Evolutionary conservation across 2,888 invertebrate species (phyloP).

Genomic region (Ommatoiulus sabulosus): DNA sequence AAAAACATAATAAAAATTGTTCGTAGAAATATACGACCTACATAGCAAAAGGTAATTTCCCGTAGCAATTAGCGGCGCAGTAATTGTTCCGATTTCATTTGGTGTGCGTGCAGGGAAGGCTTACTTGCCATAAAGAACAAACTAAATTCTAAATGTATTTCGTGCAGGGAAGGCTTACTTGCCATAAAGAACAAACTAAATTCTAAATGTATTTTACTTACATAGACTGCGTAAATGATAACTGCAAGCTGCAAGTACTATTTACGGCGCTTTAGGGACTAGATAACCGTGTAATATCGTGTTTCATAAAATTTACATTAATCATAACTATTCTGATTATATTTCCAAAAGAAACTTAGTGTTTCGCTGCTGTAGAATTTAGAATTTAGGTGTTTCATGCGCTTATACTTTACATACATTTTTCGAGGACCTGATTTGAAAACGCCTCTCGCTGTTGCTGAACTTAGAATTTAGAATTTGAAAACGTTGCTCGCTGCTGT

Average conservation of each 20-base stretch:
- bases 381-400: too few species aligned
- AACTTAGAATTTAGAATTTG: too few species aligned
- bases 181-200: conserved; percentile 3
- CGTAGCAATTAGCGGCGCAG: background rate
- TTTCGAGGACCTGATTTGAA: too few species aligned
- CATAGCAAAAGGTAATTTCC: background rate
- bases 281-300: background rate
- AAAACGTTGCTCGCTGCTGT: too few species aligned
- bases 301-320: background rate
- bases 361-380: too few species aligned
- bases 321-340: background rate
- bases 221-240: background rate
- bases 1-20: background rate
- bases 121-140: background rate
- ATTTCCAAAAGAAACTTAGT: background rate
- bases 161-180: too few species aligned
- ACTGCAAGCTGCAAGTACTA: background rate
- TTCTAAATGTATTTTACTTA: background rate
- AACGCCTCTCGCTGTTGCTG: too few species aligned
- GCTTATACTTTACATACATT: too few species aligned
- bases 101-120: background rate
- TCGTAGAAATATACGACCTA: background rate
- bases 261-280: background rate
- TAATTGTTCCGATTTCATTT: conserved; percentile 36
- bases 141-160: background rate